A percentile compares a stretch with the other conserved stretches of the same genome.
Evolutionary conservation across 2,113 vertebrate species (phyloP).

Genomic region (human): GRCh38 chr3:17278501-17279000

Average conservation of each 20-base stretch:
- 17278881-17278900: constrained; percentile 26
- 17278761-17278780: not conserved
- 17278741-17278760: not conserved
- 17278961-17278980: constrained; percentile 31
- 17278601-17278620: not conserved
- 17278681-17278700: not conserved
- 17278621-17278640: not conserved
- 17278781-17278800: not conserved
- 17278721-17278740: not conserved
- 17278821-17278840: not conserved
- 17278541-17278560: not conserved
- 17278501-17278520: not conserved
- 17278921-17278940: not conserved
- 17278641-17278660: not conserved
- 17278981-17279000: constrained; percentile 17
- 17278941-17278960: constrained; percentile 22
- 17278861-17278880: constrained; percentile 35
- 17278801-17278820: constrained; percentile 10
- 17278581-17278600: not conserved
- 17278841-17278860: constrained; percentile 18
- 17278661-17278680: not conserved
- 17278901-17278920: not conserved
- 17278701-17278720: not conserved
- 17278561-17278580: not conserved
- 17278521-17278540: not conserved